Evolutionary conservation across 2,888 invertebrate genomes (phyloP), one percentile per base, ranked within the genome.

Genomic region (Hypomecis atomaria): DNA sequence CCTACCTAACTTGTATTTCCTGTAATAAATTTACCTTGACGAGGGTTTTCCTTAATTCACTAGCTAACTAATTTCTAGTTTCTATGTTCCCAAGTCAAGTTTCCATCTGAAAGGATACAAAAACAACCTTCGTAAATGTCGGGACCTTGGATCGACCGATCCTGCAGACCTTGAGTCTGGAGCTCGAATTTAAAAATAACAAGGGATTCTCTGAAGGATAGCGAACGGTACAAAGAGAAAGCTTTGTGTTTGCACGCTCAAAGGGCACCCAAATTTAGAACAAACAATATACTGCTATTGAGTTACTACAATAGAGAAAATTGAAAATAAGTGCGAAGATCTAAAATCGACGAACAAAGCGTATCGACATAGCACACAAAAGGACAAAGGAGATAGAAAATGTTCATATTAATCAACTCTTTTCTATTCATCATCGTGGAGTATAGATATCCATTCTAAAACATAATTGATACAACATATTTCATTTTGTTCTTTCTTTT

Each of bases 131-230:
- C 71, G 56, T 11, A 23, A 71, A 76, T 72, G 77, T 74, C 70
- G 66, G 47, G 78, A 75, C 83, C 83, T 85, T 84, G 78, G 58
- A 45, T 56, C 72, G 76, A 71, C 72, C 75, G 71, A 66, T 75
- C 78, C 74, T 76, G 65, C 65, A 71, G 73, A 74, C 78, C 76
- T 78, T 77, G 75, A 72, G 55, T 70, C 64, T 71, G 62, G 53
- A 72, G 48, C 68, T 71, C 61, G 58, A 66, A 68, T 71, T 66
- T 64, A 68, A 69, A 73, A 70, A 69, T 67, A 67, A 71, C 61
- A 59, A 64, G 44, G 38, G 34, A 66, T 63, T 56, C 47, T 56
- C 23, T 59, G 47, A 62, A 61, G 33, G 56, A 71, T 38, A 59
- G 67, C 44, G 47, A 66, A 56, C 48, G 48, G 37, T 38, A 56